Conservation (phyloP, 2,113 vertebrate species). For the Scophthalmus maximus region DNA sequence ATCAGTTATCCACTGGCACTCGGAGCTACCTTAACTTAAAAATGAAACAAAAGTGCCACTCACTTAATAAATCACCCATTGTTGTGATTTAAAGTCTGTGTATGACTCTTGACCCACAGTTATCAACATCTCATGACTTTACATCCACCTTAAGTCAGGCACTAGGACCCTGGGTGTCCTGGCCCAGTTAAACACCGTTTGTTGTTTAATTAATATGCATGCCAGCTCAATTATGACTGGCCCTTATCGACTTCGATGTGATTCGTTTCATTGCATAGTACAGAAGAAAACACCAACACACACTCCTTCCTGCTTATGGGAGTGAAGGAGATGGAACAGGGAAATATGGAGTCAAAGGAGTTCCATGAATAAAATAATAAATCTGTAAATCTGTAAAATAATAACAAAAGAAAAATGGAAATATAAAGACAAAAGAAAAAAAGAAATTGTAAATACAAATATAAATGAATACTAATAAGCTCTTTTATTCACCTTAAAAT, state of each 20-base stretch:
- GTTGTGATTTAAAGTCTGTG: not conserved
- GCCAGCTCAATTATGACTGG: constrained; percentile 70
- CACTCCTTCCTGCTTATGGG: constrained; percentile 14
- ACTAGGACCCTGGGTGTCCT: constrained; percentile 56
- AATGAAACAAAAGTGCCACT: no score
- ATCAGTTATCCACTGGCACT: no score
- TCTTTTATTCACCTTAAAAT: no score
- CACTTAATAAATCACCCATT: no score
- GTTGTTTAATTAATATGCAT: constrained; percentile 74
- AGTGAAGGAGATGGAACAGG: not conserved
- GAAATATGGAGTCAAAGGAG: not conserved
- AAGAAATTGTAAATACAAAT: no score
- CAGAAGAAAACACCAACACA: constrained; percentile 13
- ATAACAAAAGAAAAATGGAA: not conserved
- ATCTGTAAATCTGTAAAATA: not conserved
- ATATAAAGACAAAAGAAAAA: not conserved
- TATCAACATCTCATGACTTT: not conserved
- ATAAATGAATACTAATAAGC: no score
- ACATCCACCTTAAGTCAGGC: constrained; percentile 9
- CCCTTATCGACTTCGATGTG: constrained; percentile 51
- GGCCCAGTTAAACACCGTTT: constrained; percentile 55
- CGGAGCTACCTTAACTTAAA: no score
- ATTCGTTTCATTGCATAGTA: constrained; percentile 62
- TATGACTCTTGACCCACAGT: not conserved
- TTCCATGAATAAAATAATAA: not conserved